phyloP scores from a whole-genome alignment of 2,888 invertebrate genomes.

The Parnassius smintheus region DNA sequence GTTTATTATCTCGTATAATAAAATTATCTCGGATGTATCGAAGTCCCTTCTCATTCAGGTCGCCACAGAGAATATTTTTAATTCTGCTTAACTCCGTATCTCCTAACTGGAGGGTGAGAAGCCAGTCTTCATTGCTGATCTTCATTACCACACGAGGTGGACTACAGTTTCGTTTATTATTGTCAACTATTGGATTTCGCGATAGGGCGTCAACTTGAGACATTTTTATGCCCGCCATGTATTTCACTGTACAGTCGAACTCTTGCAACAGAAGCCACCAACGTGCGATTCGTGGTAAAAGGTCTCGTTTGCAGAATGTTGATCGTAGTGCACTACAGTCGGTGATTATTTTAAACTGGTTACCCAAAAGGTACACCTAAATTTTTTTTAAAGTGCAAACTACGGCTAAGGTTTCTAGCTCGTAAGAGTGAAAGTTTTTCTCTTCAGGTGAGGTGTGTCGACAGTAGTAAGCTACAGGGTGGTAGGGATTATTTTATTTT shows the following conservation, averaged over 20 bases:
- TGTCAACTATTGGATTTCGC: background rate
- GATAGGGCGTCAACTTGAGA: constrained; percentile 24
- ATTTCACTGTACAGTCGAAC: constrained; percentile 25
- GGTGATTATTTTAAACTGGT: too few species aligned
- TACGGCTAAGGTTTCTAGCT: constrained; percentile 35
- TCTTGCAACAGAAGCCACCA: constrained; percentile 29
- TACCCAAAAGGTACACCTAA: constrained; percentile 29
- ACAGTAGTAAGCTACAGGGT: constrained; percentile 30
- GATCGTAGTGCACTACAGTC: too few species aligned
- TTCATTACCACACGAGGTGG: constrained; percentile 24
- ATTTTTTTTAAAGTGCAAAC: constrained; percentile 29
- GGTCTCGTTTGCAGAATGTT: too few species aligned
- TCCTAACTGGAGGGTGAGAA: too few species aligned
- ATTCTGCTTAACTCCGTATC: too few species aligned
- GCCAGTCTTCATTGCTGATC: background rate
- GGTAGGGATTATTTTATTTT: too few species aligned
- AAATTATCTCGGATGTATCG: constrained; percentile 32
- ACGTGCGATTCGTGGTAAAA: too few species aligned
- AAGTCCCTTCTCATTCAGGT: constrained; percentile 26
- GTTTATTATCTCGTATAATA: constrained; percentile 29
- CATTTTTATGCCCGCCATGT: constrained; percentile 24
- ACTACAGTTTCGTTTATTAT: background rate
- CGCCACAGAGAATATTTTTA: background rate
- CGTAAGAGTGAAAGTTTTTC: constrained; percentile 33
- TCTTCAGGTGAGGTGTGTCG: constrained; percentile 33